Evolutionary conservation across 2,113 vertebrate genomes (phyloP).

Genomic region (Cathartes aura): DNA sequence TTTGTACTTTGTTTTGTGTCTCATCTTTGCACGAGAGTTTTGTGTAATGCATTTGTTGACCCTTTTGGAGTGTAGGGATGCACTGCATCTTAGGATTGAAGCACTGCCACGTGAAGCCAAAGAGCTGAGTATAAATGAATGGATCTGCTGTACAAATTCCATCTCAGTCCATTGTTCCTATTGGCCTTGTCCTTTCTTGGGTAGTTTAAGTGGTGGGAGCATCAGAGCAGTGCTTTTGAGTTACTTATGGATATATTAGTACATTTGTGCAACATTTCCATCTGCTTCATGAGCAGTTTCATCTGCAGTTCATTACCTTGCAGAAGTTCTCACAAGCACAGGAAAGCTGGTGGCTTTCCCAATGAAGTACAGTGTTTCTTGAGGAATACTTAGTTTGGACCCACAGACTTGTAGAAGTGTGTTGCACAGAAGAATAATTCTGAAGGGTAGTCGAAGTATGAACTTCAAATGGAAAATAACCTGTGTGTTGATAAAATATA

Average conservation of each 20-base stretch:
- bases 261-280: background rate
- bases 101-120: background rate
- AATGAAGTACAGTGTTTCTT: background rate
- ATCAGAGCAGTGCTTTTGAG: background rate
- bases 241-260: rapidly evolving
- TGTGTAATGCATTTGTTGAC: background rate
- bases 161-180: background rate
- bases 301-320: background rate
- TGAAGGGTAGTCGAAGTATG: background rate
- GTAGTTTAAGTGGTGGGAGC: background rate
- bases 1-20: background rate
- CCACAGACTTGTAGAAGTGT: background rate
- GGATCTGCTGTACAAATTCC: background rate
- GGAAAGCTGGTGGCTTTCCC: background rate
- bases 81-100: background rate
- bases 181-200: background rate
- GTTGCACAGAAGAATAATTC: background rate
- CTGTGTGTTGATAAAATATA: background rate
- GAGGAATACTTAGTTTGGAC: background rate
- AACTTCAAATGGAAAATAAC: background rate
- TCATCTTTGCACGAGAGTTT: background rate
- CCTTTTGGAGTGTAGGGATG: background rate
- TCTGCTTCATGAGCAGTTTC: background rate
- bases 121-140: background rate
- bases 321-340: background rate